Conservation (phyloP, 2,797 vertebrate genomes). For the Danio albolineatus region DNA sequence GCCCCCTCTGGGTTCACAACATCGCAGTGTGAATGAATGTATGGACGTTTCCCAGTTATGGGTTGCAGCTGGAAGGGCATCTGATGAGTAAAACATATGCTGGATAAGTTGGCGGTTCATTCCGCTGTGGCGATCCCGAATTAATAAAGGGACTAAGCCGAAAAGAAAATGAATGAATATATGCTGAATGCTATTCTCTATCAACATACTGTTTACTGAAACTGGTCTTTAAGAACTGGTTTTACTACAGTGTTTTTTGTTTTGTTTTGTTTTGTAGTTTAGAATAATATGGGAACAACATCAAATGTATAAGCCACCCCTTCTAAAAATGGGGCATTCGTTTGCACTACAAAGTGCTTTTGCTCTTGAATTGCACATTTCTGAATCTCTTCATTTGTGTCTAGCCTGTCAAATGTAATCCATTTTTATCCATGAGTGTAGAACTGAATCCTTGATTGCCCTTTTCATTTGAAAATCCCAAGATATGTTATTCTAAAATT, state of each 20-base stretch:
- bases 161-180: no score
- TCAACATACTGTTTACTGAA: no score
- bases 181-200: no score
- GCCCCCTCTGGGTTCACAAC: no score
- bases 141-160: no score
- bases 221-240: background rate
- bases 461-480: conserved; percentile 39
- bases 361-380: background rate
- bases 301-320: background rate
- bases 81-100: no score
- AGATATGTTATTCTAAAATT: conserved; percentile 18
- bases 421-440: conserved; percentile 21
- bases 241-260: background rate
- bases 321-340: background rate
- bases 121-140: no score
- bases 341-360: background rate
- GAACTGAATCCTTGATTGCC: conserved; percentile 11
- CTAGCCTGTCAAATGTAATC: conserved; percentile 12
- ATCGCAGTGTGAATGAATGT: no score
- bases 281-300: background rate
- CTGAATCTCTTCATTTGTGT: background rate
- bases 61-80: no score
- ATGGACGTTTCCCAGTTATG: no score
- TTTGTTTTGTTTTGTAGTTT: background rate
- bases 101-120: no score